Percentiles rank a stretch among this genome's conserved stretches.
These are phyloP conservation scores for Neelides sp. DNA, from an alignment of 1,140 invertebrate species.

Conservation along the genomic window DNA sequence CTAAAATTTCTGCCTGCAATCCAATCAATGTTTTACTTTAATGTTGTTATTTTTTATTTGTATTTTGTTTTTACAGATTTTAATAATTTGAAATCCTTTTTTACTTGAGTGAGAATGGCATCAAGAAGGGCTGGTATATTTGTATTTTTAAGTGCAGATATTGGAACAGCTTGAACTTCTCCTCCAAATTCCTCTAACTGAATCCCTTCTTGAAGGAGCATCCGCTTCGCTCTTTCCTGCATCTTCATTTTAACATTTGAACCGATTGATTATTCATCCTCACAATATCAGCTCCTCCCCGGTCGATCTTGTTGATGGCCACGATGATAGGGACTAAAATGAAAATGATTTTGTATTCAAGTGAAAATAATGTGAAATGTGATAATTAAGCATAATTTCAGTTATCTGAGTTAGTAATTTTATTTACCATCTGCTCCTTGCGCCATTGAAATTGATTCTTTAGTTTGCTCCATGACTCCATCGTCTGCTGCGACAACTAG, in stretches of 20 bases:
- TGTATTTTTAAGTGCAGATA: constrained; percentile 75
- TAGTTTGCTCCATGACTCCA: constrained; percentile 95
- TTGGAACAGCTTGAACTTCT: constrained; percentile 76
- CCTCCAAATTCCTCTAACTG: constrained; percentile 79
- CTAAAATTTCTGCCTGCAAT: constrained; percentile 69
- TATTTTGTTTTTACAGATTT: no score
- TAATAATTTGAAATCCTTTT: no score
- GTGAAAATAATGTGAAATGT: background rate
- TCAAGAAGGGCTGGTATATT: constrained; percentile 73
- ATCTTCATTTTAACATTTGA: background rate
- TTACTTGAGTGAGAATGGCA: constrained; percentile 52
- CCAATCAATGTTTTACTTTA: constrained; percentile 32
- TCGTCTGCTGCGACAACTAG: constrained; percentile 97
- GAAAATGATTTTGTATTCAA: background rate
- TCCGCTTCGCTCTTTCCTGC: constrained; percentile 58
- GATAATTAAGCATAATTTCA: background rate
- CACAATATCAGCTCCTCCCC: constrained; percentile 71
- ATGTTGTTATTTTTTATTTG: no score
- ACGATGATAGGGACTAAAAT: constrained; percentile 82
- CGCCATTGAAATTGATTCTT: constrained; percentile 65
- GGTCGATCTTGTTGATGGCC: constrained; percentile 99
- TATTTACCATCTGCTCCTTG: constrained; percentile 50
- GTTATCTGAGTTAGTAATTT: constrained; percentile 3
- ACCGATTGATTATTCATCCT: constrained; percentile 38
- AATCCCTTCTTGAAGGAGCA: constrained; percentile 62